Percentiles rank a stretch among this genome's conserved stretches.
Conservation (phyloP, 2,888 invertebrate genomes). For the Hirudinaria manillensis region DNA sequence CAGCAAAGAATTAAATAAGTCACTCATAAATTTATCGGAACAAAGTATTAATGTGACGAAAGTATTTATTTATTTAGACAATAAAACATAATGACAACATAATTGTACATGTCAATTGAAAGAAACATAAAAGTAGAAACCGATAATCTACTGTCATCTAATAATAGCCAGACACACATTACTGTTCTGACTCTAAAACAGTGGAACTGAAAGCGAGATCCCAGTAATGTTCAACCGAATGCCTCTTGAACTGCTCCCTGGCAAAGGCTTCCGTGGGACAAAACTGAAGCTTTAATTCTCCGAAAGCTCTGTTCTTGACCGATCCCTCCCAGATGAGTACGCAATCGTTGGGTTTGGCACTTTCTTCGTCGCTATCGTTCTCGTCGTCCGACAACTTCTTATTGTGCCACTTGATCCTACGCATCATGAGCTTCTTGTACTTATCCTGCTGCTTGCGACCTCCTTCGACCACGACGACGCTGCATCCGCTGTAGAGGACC, state of each 20-base stretch:
- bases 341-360: constrained; percentile 65
- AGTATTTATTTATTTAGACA: too few relatives aligned
- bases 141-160: too few relatives aligned
- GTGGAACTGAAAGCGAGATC: constrained; percentile 91
- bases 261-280: constrained; percentile 91
- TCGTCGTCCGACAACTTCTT: constrained; percentile 54
- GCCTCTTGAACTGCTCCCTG: constrained; percentile 86
- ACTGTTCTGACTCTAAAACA: constrained; percentile 63
- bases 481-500: constrained; percentile 86
- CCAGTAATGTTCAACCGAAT: constrained; percentile 95
- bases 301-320: constrained; percentile 78
- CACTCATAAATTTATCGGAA: too few relatives aligned
- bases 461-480: constrained; percentile 93
- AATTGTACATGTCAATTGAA: too few relatives aligned
- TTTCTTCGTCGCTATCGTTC: constrained; percentile 42
- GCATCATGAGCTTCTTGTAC: constrained; percentile 84
- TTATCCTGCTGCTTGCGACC: constrained; percentile 93
- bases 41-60: too few relatives aligned
- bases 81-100: too few relatives aligned
- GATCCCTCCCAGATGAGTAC: constrained; percentile 88
- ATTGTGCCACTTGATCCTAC: constrained; percentile 80
- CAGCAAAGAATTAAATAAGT: too few relatives aligned
- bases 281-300: constrained; percentile 84
- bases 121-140: too few relatives aligned
- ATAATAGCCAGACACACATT: too few relatives aligned